Percentiles rank a stretch among this genome's conserved stretches.
phyloP scores from a whole-genome alignment of 2,797 vertebrate species.

The Amniataba percoides region DNA sequence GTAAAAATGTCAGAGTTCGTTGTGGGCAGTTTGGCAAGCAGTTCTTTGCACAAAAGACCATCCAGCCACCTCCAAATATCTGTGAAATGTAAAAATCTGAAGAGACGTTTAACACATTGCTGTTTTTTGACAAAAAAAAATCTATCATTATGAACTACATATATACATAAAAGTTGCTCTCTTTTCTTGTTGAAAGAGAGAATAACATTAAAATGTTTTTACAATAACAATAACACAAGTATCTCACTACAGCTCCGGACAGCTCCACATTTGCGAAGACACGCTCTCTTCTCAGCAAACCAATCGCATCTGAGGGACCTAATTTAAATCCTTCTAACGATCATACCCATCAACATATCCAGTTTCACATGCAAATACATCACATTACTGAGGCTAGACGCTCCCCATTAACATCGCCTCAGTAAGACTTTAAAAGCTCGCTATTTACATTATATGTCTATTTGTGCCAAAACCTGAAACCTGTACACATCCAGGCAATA shows the following conservation, averaged over 20 bases:
- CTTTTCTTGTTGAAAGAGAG: neutral
- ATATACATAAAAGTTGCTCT: neutral
- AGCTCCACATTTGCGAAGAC: neutral
- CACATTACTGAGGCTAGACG: too few species aligned
- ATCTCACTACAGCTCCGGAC: neutral
- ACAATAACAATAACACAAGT: neutral
- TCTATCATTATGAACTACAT: neutral
- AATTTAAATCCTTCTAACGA: constrained; percentile 11
- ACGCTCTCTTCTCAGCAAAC: too few species aligned
- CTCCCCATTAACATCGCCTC: too few species aligned
- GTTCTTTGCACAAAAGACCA: neutral
- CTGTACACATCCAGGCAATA: too few species aligned
- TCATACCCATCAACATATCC: neutral
- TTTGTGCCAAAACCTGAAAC: too few species aligned
- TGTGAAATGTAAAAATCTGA: neutral
- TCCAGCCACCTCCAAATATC: neutral
- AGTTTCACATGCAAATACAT: too few species aligned
- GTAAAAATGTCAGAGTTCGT: neutral
- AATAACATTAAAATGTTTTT: neutral
- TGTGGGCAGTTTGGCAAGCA: neutral
- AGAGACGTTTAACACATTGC: neutral
- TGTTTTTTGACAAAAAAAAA: neutral
- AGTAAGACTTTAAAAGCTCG: too few species aligned
- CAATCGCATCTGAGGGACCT: too few species aligned
- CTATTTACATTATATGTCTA: too few species aligned